Base-by-base conservation (phyloP, 2,888 invertebrate genomes). In the Busseola fusca region DNA sequence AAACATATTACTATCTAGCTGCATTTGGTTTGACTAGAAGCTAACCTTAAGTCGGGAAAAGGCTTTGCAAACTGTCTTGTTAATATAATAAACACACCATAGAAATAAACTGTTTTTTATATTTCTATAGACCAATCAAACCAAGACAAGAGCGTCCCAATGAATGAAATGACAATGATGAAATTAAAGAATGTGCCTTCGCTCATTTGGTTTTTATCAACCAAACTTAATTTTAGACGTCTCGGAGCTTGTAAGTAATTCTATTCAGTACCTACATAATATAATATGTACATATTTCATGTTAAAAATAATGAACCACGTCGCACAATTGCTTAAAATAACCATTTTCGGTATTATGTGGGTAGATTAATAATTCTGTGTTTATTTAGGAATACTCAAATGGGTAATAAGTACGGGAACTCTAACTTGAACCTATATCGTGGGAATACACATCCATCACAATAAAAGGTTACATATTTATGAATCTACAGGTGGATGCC, bases 381-480 rank as follows among this genome's bases (percentile, higher is more conserved):
- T 3, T n/a, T 54, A 42, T 54, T 52, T n/a, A 54, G n/a, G n/a
- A 63, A 54, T 37, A 34, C 18, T 16, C n/a, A 12, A 16, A 27
- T 21, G 45, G 9, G 18, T 30, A 64, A 56, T 21, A 30, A 1
- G 10, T 30, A 67, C 37, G 14, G 27, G n/a, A 7, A 66, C 30
- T 45, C 42, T 27, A 10, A 1, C 6, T 72, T 10, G 4, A 42
- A 37, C 5, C 50, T 30, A 27, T 30, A 16, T 25, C 45, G 14
- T 59, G n/a, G 58, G 25, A 37, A 18, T 45, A 50, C 18, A 42
- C 58, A 64, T 50, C 48, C 48, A 50, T 60, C 50, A 50, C 56
- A 78, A 72, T 64, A 27, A 71, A 71, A 63, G 18, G 59, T 72
- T 64, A 72, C 40, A 3, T 40, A 40, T 40, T 40, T 40, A 40